Base-by-base conservation (phyloP, 2,797 vertebrate genomes). In the Poecile montanus region DNA sequence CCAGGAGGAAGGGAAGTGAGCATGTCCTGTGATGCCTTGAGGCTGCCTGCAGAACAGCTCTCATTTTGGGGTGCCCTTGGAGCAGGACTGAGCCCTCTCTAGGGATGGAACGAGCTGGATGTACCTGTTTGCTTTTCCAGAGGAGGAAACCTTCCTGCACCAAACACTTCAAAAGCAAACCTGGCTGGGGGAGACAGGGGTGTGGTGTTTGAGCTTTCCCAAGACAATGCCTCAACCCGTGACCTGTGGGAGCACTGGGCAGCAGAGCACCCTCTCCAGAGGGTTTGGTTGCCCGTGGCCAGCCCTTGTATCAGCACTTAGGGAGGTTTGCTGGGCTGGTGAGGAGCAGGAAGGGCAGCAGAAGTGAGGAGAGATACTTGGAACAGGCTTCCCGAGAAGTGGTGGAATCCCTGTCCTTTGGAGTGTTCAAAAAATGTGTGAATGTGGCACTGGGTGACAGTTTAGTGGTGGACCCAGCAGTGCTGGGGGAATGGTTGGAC, bases 171-270 rank as follows among this genome's bases (percentile, higher is more conserved):
- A 48, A 45, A 27, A 78, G 50, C 38, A 48, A 7, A 42, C 5
- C 34, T 23, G 15, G 15, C 38, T 40, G 2, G 1, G 2, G 20
- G 3, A 9, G 15, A 12, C 12, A 8, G 5, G 50, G 8, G 8
- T 10, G 18, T 32, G 16, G 11, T 14, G 51, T 8, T 38, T n/a
- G 73, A 72, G 42, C 32, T 68, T 72, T 70, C 48, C n/a, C n/a
- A 53, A 20, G 6, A 27, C 44, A 29, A 27, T 44, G 51, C 23
- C 27, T 58, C 23, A 50, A 54, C 7, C 20, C 3, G 2, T 3
- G 12, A n/a, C 34, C 34, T 30, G 22, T 56, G 70, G 57, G 57
- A 36, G 18, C 2, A 6, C 29, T 2, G 20, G 13, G 40, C 68
- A 71, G 77, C 89, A 63, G 36, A 72, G 21, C 38, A 47, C 18